phyloP scores from a whole-genome alignment of 2,113 vertebrate genomes.

The Neolamprologus hecqui region DNA sequence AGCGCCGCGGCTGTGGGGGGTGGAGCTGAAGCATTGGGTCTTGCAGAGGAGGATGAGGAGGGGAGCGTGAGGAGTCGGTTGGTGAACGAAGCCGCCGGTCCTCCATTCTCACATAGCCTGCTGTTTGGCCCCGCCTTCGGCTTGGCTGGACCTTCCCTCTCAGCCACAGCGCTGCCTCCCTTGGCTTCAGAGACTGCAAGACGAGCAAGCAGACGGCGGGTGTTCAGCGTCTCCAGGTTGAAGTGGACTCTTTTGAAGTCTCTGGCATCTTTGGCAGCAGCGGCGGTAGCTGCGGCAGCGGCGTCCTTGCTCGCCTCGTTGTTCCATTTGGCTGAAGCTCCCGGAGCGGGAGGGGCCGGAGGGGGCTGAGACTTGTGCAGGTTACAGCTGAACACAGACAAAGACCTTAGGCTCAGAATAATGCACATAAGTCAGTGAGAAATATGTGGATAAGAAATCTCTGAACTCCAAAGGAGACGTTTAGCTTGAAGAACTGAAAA shows the following conservation, averaged over 20 bases:
- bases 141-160: background rate
- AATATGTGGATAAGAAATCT: background rate
- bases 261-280: constrained; percentile 23
- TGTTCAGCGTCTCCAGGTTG: constrained; percentile 72
- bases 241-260: constrained; percentile 71
- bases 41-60: background rate
- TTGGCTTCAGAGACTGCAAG: constrained; percentile 19
- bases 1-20: background rate
- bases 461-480: background rate
- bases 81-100: background rate
- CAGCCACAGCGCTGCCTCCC: background rate
- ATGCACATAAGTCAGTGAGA: background rate
- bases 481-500: background rate
- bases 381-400: constrained; percentile 58
- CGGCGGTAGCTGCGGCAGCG: background rate
- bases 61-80: background rate
- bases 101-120: constrained; percentile 11
- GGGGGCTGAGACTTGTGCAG: constrained; percentile 38
- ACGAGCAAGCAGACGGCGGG: constrained; percentile 58
- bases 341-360: background rate
- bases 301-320: constrained; percentile 13
- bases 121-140: background rate
- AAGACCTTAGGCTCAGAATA: background rate
- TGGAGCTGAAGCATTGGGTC: background rate
- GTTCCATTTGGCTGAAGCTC: constrained; percentile 25